These are phyloP conservation scores for Brachyptera risi DNA, from an alignment of 2,888 invertebrate species.

Conservation along the genomic window DNA sequence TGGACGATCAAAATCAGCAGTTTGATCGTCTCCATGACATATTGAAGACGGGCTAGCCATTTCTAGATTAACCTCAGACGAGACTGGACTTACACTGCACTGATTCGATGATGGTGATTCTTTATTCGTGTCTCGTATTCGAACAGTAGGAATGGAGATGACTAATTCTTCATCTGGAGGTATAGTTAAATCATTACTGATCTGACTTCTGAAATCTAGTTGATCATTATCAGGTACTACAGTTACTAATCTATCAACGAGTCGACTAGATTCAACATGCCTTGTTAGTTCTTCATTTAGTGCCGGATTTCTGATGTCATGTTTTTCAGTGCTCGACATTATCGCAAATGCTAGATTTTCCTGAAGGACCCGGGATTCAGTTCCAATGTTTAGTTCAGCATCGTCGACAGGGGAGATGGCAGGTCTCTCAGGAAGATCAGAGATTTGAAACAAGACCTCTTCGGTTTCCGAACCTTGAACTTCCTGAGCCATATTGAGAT, in stretches of 20 bases:
- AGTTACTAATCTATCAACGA: neutral
- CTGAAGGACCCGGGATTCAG: too few species aligned
- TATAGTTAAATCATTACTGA: too few species aligned
- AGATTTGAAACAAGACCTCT: neutral
- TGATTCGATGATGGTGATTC: conserved; percentile 4
- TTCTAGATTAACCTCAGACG: conserved; percentile 28
- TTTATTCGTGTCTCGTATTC: neutral
- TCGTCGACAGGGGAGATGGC: neutral
- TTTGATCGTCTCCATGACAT: neutral
- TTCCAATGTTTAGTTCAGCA: neutral
- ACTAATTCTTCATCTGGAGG: conserved; percentile 8
- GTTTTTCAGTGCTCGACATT: too few species aligned
- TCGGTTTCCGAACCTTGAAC: neutral
- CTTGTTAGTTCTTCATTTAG: neutral
- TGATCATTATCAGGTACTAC: neutral
- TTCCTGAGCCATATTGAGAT: neutral
- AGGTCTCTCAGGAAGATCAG: neutral
- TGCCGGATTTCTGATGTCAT: neutral
- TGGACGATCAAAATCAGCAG: conserved; percentile 27
- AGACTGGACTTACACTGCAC: conserved; percentile 24
- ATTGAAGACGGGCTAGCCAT: neutral
- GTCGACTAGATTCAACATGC: neutral
- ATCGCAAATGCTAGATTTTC: neutral
- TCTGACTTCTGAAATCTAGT: too few species aligned
- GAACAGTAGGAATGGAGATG: neutral